Base-by-base conservation (phyloP, 2,797 vertebrate species). In the Gastrophryne carolinensis region DNA sequence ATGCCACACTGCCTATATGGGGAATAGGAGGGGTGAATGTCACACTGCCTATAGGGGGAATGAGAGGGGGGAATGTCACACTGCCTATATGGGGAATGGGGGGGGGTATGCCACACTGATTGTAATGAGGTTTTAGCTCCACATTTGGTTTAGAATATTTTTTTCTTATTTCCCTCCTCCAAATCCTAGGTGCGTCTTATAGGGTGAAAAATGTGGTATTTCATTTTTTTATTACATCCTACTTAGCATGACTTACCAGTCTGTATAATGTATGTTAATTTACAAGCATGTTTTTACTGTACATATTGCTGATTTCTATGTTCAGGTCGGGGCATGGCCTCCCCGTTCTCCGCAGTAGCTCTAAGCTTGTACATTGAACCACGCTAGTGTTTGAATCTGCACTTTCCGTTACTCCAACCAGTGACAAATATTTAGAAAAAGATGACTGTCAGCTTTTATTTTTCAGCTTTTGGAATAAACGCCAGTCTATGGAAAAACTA, bases 341-440 rank as follows among this genome's bases (percentile, higher is more conserved):
- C n/a, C n/a, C n/a, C n/a, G n/a, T n/a, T 17, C 17, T 47, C 44
- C 21, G 17, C 17, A 8, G 17, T 9, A 34, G 21, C 32, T 26
- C 11, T 54, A 23, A 24, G 47, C 44, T 23, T 34, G 44, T 80
- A 81, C 79, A 73, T 78, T 73, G 72, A 84, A 81, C 83, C 78
- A 82, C 63, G 56, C 73, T 82, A 81, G 82, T 21, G 80, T 75
- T 76, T 69, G 76, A 84, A 79, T 76, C 78, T 30, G 74, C 78
- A 80, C 71, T 67, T 78, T 78, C 80, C 80, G 81, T 80, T 80
- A 81, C 84, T 78, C 79, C 76, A 82, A 84, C 85, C 86, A 82
- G 86, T 87, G 87, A 86, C 87, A 88, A 89, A 89, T 85, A 88
- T 66, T 81, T 81, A 79, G 81, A 82, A 82, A 67, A 78, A 71